Evolutionary conservation across 2,797 vertebrate species (phyloP).

Genomic region (Falco rusticolus): DNA sequence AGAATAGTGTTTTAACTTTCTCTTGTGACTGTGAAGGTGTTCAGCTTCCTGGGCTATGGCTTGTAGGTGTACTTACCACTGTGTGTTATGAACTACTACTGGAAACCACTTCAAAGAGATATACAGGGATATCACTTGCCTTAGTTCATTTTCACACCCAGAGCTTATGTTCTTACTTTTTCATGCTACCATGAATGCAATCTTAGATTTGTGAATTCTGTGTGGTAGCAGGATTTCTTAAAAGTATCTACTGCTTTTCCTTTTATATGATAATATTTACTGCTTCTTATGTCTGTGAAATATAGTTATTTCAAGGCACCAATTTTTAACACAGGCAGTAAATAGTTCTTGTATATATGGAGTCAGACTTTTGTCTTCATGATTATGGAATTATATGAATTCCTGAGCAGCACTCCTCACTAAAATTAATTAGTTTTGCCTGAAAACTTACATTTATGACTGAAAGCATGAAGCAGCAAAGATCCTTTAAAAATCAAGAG

Average conservation of each 20-base stretch:
- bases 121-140: background rate
- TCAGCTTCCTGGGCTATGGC: background rate
- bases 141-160: background rate
- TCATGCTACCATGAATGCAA: background rate
- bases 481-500: background rate
- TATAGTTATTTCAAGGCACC: background rate
- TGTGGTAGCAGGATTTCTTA: background rate
- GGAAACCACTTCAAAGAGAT: background rate
- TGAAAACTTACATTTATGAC: background rate
- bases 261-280: background rate
- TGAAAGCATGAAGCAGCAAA: background rate
- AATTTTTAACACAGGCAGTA: background rate
- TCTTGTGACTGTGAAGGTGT: background rate
- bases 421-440: background rate
- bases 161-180: background rate
- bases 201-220: background rate
- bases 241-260: background rate
- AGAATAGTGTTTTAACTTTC: background rate
- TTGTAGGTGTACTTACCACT: background rate
- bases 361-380: background rate
- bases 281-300: background rate
- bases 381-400: background rate
- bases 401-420: background rate
- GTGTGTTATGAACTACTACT: background rate
- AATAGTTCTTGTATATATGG: background rate